Percentiles rank a stretch among this genome's conserved stretches.
These are phyloP conservation scores for Hydrozoanthus gracilis DNA, from an alignment of 92 coral and sea anemone genomes.

Conservation along the genomic window DNA sequence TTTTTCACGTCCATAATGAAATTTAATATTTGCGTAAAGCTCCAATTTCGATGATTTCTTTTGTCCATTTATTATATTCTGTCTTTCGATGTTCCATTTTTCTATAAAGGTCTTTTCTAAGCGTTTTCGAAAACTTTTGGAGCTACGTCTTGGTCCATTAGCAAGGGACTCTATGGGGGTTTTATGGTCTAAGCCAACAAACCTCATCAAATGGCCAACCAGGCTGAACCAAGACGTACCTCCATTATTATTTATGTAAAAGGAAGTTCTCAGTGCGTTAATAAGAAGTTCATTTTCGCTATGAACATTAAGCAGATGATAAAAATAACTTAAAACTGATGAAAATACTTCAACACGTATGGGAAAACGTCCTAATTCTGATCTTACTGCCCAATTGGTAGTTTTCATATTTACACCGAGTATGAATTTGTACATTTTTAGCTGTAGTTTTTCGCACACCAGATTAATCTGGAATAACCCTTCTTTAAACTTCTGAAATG, in stretches of 20 bases:
- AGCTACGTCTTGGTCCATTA: constrained; percentile 12
- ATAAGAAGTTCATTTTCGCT: constrained; percentile 16
- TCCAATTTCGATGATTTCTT: constrained; percentile 14
- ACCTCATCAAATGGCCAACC: constrained; percentile 13
- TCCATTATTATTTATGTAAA: constrained; percentile 29
- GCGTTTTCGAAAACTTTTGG: constrained; percentile 8
- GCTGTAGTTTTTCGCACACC: constrained; percentile 34
- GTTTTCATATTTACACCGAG: constrained; percentile 27
- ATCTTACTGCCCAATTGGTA: constrained; percentile 30
- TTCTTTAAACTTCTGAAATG: constrained; percentile 7
- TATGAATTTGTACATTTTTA: constrained; percentile 28
- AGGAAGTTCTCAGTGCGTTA: constrained; percentile 23
- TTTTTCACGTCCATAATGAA: constrained; percentile 12
- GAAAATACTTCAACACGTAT: constrained; percentile 20
- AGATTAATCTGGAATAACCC: constrained; percentile 22
- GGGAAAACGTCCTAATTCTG: constrained; percentile 35
- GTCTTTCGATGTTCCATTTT: constrained; percentile 22
- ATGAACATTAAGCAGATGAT: constrained; percentile 25
- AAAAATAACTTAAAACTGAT: constrained; percentile 21
- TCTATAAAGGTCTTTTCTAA: constrained; percentile 12
- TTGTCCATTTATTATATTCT: background rate
- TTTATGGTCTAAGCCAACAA: constrained; percentile 11
- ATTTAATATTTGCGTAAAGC: constrained; percentile 7
- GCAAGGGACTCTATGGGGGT: constrained; percentile 22
- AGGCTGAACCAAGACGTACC: constrained; percentile 30